Base-by-base conservation (phyloP, 2,888 invertebrate species). In the Meloe dianella region DNA sequence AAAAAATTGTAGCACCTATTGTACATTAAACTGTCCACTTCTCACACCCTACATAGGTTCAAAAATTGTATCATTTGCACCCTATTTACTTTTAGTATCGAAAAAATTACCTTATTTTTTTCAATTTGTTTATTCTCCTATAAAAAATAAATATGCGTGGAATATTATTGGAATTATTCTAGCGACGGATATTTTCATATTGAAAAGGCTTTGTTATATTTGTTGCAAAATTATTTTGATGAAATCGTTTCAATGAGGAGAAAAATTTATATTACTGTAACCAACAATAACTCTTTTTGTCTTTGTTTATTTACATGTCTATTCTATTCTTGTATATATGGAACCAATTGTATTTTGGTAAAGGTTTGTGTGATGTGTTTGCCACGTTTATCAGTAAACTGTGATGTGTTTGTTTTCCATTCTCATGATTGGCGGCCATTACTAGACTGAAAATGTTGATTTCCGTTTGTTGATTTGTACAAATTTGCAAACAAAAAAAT, bases 301-400 rank as follows among this genome's bases (percentile, higher is more conserved):
- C n/a, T n/a, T 17, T 17, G 1, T 41, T 17, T 12, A 12, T 17
- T 41, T 27, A 4, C 4, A 27, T 27, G 27, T 27, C 27, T 27
- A 2, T 27, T 4, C 27, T 27, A 27, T 27, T 27, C 27, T 27
- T 27, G 27, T 27, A 27, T 3, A 27, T 27, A 27, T 35, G 14
- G 12, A 12, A 10, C 14, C 12, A 10, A 12, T 7, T 41, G 6
- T 41, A 41, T n/a, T n/a, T 6, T 41, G 41, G n/a, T 41, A 7
- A 0, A 27, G 62, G 65, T 65, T 70, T 70, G 68, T 71, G 66
- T 69, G 64, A 65, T 64, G 67, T 67, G 65, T 70, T 70, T 67
- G 62, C 64, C 56, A 32, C 62, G 51, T 41, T 68, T 66, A 68
- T 63, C 63, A 32, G 64, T 57, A 2, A 30, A 22, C 29, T 27